phyloP scores from a whole-genome alignment of 1,140 invertebrate species.

The Leptinotarsa texana region DNA sequence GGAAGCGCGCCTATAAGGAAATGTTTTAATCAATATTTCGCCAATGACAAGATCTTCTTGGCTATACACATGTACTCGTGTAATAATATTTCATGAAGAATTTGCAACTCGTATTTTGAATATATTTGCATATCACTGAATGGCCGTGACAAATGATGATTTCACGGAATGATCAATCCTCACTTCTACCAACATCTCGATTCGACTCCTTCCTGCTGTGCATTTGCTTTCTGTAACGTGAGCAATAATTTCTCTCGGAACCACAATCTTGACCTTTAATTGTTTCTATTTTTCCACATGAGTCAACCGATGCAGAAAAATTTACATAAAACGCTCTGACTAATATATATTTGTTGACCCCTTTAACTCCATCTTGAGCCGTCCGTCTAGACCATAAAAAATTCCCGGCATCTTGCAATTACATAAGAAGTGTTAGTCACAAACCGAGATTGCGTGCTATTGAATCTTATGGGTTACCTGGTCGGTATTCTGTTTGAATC shows the following conservation, averaged over 20 bases:
- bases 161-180: neutral
- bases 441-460: neutral
- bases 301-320: neutral
- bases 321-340: neutral
- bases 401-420: slow-evolving; percentile 10
- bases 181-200: too few relatives aligned
- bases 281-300: neutral
- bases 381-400: slow-evolving; percentile 22
- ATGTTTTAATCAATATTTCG: neutral
- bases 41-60: neutral
- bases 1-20: too few relatives aligned
- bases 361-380: slow-evolving; percentile 6
- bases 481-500: neutral
- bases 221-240: too few relatives aligned
- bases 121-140: slow-evolving; percentile 2
- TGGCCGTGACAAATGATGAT: slow-evolving; percentile 2
- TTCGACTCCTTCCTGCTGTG: too few relatives aligned
- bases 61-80: neutral
- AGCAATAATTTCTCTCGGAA: too few relatives aligned
- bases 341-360: neutral
- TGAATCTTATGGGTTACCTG: neutral
- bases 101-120: neutral
- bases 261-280: too few relatives aligned
- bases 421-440: slow-evolving; percentile 8
- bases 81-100: neutral